Percentiles rank a stretch among this genome's conserved stretches.
phyloP scores from a whole-genome alignment of 1,140 invertebrate genomes.

The Cryptotermes secundus region DNA sequence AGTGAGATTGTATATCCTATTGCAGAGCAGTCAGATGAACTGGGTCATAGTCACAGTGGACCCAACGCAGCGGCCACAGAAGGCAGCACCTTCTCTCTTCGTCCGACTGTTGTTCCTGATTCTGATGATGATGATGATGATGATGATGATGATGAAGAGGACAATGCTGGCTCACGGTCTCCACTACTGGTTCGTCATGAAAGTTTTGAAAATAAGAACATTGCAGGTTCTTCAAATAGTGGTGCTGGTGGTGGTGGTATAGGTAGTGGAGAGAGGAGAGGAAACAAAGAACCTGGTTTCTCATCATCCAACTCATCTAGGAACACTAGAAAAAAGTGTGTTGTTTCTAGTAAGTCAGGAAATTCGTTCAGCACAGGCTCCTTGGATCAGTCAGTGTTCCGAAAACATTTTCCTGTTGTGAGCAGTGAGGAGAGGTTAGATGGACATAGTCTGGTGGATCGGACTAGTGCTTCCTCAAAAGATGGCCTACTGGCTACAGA shows the following conservation, averaged over 20 bases:
- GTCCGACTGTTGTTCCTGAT: conserved; percentile 33
- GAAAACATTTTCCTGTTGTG: background rate
- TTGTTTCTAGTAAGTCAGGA: background rate
- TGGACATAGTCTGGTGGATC: background rate
- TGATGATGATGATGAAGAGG: conserved; percentile 38
- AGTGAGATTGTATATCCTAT: conserved; percentile 81
- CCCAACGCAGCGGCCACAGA: background rate
- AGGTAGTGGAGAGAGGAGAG: conserved; percentile 5
- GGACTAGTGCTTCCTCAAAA: conserved; percentile 29
- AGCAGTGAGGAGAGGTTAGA: background rate
- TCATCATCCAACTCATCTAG: background rate
- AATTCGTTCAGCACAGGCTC: conserved; percentile 8
- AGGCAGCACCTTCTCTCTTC: conserved; percentile 18
- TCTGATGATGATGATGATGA: conserved; percentile 36
- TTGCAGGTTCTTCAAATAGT: background rate
- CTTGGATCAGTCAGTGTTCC: conserved; percentile 22
- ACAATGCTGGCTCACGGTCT: conserved; percentile 43
- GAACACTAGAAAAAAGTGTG: background rate
- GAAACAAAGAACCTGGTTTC: background rate
- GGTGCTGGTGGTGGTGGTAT: background rate
- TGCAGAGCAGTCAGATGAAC: conserved; percentile 79
- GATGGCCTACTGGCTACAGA: conserved; percentile 28
- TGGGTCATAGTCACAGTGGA: background rate
- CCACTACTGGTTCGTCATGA: conserved; percentile 44
- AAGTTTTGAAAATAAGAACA: conserved; percentile 30